A percentile compares a stretch with the other conserved stretches of the same genome.
phyloP scores from a whole-genome alignment of 1,140 invertebrate genomes.

The Drosophila oshimai region DNA sequence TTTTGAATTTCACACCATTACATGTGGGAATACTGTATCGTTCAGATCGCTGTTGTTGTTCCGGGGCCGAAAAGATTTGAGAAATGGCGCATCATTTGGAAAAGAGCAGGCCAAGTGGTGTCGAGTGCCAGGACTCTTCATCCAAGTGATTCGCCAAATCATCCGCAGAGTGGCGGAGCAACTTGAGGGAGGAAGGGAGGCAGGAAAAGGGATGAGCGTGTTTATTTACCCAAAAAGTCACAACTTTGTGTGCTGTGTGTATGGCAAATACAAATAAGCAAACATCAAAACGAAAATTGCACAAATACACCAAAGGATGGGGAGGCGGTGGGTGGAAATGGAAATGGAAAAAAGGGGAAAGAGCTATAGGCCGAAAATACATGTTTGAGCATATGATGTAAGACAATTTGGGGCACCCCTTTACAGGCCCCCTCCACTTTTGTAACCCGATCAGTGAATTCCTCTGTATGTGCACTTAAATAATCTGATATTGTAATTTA shows the following conservation, averaged over 20 bases:
- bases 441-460: background rate
- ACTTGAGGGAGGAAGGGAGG: background rate
- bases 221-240: constrained; percentile 69
- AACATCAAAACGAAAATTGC: constrained; percentile 63
- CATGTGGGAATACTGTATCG: constrained; percentile 45
- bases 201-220: constrained; percentile 1
- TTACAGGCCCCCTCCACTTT: background rate
- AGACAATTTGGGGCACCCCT: background rate
- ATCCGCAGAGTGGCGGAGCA: constrained; percentile 10
- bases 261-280: constrained; percentile 64
- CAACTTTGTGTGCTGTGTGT: constrained; percentile 59
- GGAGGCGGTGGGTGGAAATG: background rate
- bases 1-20: constrained; percentile 79
- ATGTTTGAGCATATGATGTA: background rate
- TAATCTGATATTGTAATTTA: no score
- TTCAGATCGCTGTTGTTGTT: background rate
- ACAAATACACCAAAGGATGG: constrained; percentile 26
- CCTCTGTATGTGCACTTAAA: background rate
- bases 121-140: constrained; percentile 51
- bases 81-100: constrained; percentile 71
- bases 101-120: constrained; percentile 57
- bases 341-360: background rate
- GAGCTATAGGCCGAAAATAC: background rate
- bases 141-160: constrained; percentile 63
- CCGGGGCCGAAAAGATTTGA: constrained; percentile 55